Conservation (phyloP, 2,888 invertebrate species). For the Reticulitermes lucifugus region DNA sequence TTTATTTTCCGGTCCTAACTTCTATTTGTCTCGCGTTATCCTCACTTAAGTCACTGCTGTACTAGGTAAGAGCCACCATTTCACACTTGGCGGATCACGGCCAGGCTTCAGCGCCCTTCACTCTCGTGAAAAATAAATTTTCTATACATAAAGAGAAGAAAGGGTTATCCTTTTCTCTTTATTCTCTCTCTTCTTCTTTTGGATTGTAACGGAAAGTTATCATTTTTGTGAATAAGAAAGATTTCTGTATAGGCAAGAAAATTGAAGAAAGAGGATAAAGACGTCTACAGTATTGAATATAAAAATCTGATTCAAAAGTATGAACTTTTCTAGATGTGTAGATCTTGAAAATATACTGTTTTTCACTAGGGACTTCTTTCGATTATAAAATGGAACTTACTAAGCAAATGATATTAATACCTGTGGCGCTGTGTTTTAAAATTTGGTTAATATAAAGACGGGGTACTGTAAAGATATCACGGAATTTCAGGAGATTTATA, state of each 20-base stretch:
- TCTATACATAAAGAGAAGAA: neutral
- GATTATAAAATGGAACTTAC: no score
- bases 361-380: no score
- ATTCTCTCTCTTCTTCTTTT: neutral
- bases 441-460: no score
- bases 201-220: neutral
- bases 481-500: no score
- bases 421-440: no score
- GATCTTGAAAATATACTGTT: neutral
- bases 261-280: neutral
- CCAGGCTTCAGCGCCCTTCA: neutral
- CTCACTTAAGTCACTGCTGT: neutral
- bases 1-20: conserved; percentile 6
- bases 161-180: neutral
- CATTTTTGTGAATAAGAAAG: conserved; percentile 1
- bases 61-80: neutral
- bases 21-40: neutral
- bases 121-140: conserved; percentile 1
- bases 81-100: neutral
- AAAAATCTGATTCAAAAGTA: neutral
- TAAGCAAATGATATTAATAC: no score
- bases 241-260: neutral
- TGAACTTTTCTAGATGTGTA: neutral
- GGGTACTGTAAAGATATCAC: no score
- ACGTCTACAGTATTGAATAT: neutral